These are phyloP conservation scores for Ranitomeya imitator DNA, from an alignment of 2,113 vertebrate genomes.

Conservation along the genomic window DNA sequence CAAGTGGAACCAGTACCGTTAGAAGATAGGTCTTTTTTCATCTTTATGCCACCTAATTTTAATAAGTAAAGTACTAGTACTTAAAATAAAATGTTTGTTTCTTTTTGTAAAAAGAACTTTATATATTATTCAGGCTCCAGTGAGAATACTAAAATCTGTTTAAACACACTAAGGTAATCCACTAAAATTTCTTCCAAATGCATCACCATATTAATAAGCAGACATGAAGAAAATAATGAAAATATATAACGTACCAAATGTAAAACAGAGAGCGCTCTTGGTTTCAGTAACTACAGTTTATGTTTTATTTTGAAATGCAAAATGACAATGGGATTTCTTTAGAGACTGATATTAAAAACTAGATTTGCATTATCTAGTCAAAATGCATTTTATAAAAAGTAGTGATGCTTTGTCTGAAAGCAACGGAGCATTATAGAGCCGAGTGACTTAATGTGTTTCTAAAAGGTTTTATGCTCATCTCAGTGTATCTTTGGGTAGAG, in stretches of 20 bases:
- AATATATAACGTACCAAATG: background rate
- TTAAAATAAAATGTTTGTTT: background rate
- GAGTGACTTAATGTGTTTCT: slow-evolving; percentile 19
- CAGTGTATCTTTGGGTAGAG: slow-evolving; percentile 5
- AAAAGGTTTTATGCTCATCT: slow-evolving; percentile 23
- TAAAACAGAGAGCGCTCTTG: background rate
- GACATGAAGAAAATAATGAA: background rate
- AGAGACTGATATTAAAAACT: slow-evolving; percentile 19
- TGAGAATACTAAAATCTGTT: background rate
- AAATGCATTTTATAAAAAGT: slow-evolving; percentile 21
- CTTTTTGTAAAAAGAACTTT: background rate
- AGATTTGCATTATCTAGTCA: slow-evolving; percentile 35
- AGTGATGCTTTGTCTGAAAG: slow-evolving; percentile 5
- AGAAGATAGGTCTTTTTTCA: background rate
- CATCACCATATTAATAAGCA: background rate
- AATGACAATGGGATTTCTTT: slow-evolving; percentile 32
- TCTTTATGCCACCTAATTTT: background rate
- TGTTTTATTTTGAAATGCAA: slow-evolving; percentile 28
- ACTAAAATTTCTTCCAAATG: background rate
- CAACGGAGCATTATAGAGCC: background rate
- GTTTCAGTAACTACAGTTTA: background rate
- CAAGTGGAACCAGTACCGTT: background rate
- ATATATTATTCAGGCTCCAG: background rate
- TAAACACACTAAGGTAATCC: background rate
- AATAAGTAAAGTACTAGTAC: background rate